Conservation (phyloP, 1,140 invertebrate species). For the Vanessa tameamea region DNA sequence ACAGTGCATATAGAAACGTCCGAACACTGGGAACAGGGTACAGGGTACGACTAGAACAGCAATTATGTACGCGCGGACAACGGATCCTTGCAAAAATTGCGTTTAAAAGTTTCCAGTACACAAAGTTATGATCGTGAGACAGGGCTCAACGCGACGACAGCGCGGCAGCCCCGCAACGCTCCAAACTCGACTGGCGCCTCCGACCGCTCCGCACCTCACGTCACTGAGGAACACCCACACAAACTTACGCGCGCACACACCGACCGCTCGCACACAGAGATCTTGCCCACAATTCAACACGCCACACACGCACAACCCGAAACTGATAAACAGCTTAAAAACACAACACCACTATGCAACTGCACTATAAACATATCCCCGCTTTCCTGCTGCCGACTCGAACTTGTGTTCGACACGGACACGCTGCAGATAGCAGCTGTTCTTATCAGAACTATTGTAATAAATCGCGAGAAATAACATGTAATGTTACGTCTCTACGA, state of each 20-base stretch:
- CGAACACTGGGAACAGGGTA: constrained; percentile 45
- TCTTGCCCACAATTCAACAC: constrained; percentile 41
- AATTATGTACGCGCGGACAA: constrained; percentile 45
- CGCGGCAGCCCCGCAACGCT: constrained; percentile 68
- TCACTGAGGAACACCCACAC: constrained; percentile 64
- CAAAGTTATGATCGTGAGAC: constrained; percentile 72
- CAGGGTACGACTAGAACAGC: constrained; percentile 45
- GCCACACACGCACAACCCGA: constrained; percentile 49
- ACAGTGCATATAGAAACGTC: constrained; percentile 53
- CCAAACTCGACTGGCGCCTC: constrained; percentile 68
- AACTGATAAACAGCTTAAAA: constrained; percentile 76
- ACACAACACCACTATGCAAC: constrained; percentile 64
- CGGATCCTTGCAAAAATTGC: constrained; percentile 54
- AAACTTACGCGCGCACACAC: constrained; percentile 45
- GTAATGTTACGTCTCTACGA: constrained; percentile 2
- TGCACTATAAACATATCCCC: constrained; percentile 62
- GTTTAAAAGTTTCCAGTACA: constrained; percentile 77
- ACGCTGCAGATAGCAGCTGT: constrained; percentile 37
- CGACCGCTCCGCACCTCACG: constrained; percentile 60
- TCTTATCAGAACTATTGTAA: constrained; percentile 40
- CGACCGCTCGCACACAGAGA: constrained; percentile 39
- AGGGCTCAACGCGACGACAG: constrained; percentile 58
- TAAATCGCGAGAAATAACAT: constrained; percentile 23
- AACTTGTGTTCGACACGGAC: constrained; percentile 31
- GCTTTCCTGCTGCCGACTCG: constrained; percentile 46